Conservation (phyloP, 2,113 vertebrate genomes). For the Tragulus kanchil region DNA sequence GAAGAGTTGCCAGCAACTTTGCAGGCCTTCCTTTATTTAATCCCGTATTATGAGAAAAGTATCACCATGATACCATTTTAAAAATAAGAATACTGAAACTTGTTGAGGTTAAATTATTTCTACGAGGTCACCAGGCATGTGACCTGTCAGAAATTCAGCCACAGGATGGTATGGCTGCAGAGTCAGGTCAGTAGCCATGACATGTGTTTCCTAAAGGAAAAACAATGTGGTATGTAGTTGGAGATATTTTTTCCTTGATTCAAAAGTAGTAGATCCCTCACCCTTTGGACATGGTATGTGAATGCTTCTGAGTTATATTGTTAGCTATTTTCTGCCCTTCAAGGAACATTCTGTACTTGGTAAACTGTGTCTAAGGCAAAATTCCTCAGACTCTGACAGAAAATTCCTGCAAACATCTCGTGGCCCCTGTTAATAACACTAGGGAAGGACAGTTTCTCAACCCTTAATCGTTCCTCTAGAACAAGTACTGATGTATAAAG, state of each 20-base stretch:
- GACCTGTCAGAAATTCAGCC: not conserved
- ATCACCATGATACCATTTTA: not conserved
- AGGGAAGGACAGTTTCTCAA: not conserved
- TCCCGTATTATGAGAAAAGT: not conserved
- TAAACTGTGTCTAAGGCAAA: not conserved
- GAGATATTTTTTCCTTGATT: not conserved
- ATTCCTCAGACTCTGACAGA: not conserved
- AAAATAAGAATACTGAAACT: not conserved
- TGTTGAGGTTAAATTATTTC: not conserved
- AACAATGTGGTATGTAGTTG: not conserved
- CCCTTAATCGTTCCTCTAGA: not conserved
- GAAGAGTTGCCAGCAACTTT: not conserved
- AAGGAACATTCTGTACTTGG: not conserved
- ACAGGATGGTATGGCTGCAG: not conserved
- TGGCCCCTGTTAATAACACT: not conserved
- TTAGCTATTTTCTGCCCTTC: not conserved
- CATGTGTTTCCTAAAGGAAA: not conserved
- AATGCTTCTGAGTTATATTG: not conserved
- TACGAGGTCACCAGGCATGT: not conserved
- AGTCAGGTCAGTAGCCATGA: not conserved
- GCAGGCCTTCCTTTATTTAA: not conserved
- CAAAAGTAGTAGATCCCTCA: not conserved
- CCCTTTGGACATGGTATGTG: fast-evolving
- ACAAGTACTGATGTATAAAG: slow-evolving; percentile 2
- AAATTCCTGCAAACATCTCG: not conserved